These are phyloP conservation scores for Dichetophora obliterata DNA, from an alignment of 2,888 invertebrate species.

Conservation along the genomic window DNA sequence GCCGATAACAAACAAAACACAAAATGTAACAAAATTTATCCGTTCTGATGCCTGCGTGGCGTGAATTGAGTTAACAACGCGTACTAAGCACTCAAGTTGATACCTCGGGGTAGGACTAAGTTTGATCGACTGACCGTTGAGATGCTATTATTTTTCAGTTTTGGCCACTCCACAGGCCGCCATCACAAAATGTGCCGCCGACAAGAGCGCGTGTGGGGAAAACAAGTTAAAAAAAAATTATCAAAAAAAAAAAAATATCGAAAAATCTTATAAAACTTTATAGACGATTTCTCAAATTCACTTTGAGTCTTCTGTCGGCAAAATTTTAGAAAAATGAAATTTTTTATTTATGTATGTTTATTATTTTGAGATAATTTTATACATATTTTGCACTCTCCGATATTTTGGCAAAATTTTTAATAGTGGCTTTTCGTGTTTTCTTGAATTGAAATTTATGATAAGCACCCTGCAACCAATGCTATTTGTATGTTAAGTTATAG, in stretches of 20 bases:
- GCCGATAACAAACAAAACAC: neutral
- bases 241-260: neutral
- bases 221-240: no score
- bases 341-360: no score
- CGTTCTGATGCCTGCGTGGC: neutral
- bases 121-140: constrained; percentile 32
- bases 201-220: no score
- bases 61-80: constrained; percentile 23
- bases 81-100: constrained; percentile 27
- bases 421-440: neutral
- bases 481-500: no score
- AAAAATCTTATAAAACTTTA: neutral
- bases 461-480: neutral
- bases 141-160: constrained; percentile 24
- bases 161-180: neutral
- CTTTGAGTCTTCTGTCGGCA: constrained; percentile 8
- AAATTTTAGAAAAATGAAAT: neutral
- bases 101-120: constrained; percentile 32
- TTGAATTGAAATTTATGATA: neutral
- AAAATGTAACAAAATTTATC: neutral
- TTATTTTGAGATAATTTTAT: neutral
- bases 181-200: no score
- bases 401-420: no score
- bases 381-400: no score
- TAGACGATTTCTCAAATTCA: constrained; percentile 19